Evolutionary conservation across 1,140 invertebrate species (phyloP).

Genomic region (Nebria ingens): DNA sequence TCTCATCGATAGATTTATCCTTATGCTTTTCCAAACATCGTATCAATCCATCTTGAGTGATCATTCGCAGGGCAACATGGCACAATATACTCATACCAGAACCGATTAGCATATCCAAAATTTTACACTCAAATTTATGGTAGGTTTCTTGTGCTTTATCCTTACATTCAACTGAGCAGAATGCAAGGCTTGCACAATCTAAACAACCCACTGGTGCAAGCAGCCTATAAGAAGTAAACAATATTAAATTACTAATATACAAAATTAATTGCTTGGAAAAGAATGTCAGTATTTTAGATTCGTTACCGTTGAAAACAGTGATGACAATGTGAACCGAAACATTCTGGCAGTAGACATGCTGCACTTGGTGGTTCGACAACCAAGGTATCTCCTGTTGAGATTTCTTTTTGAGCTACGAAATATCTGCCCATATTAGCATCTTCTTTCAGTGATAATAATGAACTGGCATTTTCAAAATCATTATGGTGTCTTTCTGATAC

Average conservation of each 20-base stretch:
- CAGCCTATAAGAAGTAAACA: constrained; percentile 34
- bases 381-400: constrained; percentile 55
- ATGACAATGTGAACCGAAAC: constrained; percentile 67
- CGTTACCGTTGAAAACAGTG: constrained; percentile 64
- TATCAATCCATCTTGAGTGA: constrained; percentile 50
- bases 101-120: constrained; percentile 62
- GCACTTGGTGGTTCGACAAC: constrained; percentile 63
- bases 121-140: constrained; percentile 73
- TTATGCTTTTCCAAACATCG: constrained; percentile 41
- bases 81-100: constrained; percentile 72
- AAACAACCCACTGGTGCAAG: constrained; percentile 59
- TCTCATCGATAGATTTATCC: constrained; percentile 36
- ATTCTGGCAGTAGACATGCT: constrained; percentile 59
- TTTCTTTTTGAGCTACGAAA: constrained; percentile 44
- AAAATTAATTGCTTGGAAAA: too few species aligned
- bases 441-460: constrained; percentile 38
- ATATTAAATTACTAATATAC: neutral
- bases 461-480: constrained; percentile 31
- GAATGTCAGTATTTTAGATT: too few species aligned
- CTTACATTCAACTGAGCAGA: constrained; percentile 62
- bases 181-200: constrained; percentile 62
- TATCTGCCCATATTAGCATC: constrained; percentile 39
- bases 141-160: constrained; percentile 53
- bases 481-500: constrained; percentile 28
- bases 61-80: constrained; percentile 61